Evolutionary conservation across 2,113 vertebrate species (phyloP).

Genomic region (Epinephelus lanceolatus): DNA sequence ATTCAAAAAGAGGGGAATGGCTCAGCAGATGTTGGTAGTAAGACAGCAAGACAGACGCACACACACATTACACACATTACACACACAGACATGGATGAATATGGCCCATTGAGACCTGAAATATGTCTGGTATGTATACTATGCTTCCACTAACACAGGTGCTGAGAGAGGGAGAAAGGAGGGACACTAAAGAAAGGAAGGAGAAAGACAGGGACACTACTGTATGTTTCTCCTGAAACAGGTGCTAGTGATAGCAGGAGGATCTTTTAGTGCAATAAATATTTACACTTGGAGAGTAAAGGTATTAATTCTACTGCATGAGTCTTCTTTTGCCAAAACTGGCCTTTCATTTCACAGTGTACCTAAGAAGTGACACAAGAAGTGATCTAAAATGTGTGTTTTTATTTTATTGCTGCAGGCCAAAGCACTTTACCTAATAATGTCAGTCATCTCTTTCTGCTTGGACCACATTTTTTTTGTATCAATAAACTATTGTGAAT

Average conservation of each 20-base stretch:
- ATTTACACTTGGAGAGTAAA: neutral
- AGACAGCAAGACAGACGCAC: slow-evolving; percentile 7
- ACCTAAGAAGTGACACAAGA: neutral
- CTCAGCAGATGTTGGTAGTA: slow-evolving; percentile 56
- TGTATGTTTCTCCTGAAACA: slow-evolving; percentile 46
- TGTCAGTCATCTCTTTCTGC: neutral
- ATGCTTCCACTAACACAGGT: slow-evolving; percentile 82
- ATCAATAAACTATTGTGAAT: neutral
- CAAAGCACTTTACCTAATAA: neutral
- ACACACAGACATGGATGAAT: slow-evolving; percentile 61
- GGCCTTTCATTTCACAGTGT: neutral
- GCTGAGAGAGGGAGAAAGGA: slow-evolving; percentile 58
- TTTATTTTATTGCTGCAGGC: neutral
- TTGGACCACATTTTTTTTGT: neutral
- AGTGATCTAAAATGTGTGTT: neutral
- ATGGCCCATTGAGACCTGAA: slow-evolving; percentile 77
- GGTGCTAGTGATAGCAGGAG: slow-evolving; percentile 45
- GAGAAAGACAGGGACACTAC: slow-evolving; percentile 27
- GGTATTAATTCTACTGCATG: too few species aligned
- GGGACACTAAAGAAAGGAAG: slow-evolving; percentile 38
- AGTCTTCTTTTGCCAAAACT: neutral
- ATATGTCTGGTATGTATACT: slow-evolving; percentile 81
- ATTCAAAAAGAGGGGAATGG: slow-evolving; percentile 4
- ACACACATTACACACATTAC: neutral
- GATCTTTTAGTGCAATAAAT: slow-evolving; percentile 18